phyloP scores from a whole-genome alignment of 2,888 invertebrate genomes.

The Theretra japonica region DNA sequence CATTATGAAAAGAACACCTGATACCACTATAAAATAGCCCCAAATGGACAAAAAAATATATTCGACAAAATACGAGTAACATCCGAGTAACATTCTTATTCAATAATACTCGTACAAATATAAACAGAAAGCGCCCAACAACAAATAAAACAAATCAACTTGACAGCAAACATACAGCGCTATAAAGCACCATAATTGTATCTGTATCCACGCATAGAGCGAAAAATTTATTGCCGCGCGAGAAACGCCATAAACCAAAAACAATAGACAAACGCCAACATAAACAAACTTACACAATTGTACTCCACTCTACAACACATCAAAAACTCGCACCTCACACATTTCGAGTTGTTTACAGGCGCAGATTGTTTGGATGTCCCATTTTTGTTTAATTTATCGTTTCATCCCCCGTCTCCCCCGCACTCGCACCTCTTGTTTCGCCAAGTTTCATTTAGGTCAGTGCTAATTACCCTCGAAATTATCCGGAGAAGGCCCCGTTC shows the following conservation, averaged over 20 bases:
- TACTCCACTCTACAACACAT: conserved; percentile 8
- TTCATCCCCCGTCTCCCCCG: conserved; percentile 34
- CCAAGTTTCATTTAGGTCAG: conserved; percentile 47
- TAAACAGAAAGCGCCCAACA: too few species aligned
- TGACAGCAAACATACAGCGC: not conserved
- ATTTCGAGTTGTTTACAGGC: conserved; percentile 34
- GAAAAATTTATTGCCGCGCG: not conserved
- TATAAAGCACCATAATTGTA: not conserved
- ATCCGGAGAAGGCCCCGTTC: conserved; percentile 28
- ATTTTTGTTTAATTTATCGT: conserved; percentile 63
- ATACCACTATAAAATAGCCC: too few species aligned
- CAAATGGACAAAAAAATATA: too few species aligned
- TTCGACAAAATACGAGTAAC: too few species aligned
- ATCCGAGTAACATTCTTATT: too few species aligned
- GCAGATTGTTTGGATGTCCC: conserved; percentile 58
- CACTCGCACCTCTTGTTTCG: conserved; percentile 32
- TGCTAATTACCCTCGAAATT: conserved; percentile 48
- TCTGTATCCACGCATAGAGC: not conserved
- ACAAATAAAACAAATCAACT: not conserved
- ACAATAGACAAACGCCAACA: conserved; percentile 4
- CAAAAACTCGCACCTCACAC: conserved; percentile 18
- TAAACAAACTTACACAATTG: conserved; percentile 13
- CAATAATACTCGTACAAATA: too few species aligned
- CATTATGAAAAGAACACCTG: too few species aligned
- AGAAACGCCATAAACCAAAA: conserved; percentile 21